Conservation (phyloP, 2,113 vertebrate genomes). For the Notarius quadriscutis region DNA sequence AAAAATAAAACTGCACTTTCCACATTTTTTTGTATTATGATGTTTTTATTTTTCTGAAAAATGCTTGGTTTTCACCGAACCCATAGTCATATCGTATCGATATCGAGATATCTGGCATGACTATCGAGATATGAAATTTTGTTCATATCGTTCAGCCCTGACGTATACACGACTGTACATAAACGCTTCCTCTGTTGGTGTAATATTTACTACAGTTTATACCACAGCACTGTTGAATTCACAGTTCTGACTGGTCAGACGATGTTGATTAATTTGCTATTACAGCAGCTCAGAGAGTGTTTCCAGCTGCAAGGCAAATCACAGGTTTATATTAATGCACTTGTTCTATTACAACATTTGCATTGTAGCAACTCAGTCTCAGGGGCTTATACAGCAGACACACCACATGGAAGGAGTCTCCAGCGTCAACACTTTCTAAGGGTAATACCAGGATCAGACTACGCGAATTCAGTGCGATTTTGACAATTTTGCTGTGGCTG, state of each 20-base stretch:
- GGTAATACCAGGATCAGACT: neutral
- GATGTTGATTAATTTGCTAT: neutral
- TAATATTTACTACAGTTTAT: neutral
- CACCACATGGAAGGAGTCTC: neutral
- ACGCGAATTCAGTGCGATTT: too few species aligned
- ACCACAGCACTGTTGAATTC: neutral
- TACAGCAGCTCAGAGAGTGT: neutral
- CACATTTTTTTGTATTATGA: too few species aligned
- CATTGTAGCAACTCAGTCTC: neutral
- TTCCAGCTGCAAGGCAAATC: neutral
- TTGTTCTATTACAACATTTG: neutral
- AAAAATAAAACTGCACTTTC: too few species aligned
- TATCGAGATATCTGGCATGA: too few species aligned
- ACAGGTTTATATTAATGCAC: neutral
- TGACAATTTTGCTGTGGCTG: too few species aligned
- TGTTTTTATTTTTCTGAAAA: too few species aligned
- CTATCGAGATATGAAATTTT: too few species aligned
- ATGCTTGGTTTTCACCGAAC: too few species aligned
- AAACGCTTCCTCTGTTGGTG: neutral
- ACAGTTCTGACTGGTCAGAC: neutral
- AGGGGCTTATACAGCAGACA: neutral
- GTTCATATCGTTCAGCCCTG: too few species aligned
- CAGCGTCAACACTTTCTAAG: neutral
- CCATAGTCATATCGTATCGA: too few species aligned
- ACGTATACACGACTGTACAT: neutral